Evolutionary conservation across 2,113 vertebrate genomes (phyloP), one percentile per base, ranked within the genome.

Genomic region (Elephas maximus): DNA sequence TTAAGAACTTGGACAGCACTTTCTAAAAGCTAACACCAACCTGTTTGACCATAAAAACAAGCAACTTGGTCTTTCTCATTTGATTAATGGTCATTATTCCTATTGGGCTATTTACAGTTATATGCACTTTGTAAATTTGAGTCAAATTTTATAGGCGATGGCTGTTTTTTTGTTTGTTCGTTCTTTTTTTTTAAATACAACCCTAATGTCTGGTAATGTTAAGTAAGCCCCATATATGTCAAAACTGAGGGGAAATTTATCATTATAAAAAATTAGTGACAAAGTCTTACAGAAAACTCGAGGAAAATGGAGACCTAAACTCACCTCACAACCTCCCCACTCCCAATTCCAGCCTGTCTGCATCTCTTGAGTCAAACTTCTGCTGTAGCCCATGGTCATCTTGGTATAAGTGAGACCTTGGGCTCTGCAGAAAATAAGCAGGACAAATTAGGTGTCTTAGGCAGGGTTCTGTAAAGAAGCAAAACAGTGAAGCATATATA

Each of bases 21-120:
- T 88, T 73, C 84, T 81, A 37, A 93, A 93, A 62, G 33, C 30
- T 44, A 62, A 60, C 26, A 41, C 30, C 84, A 93, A 81, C 51
- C 0, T 30, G 30, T 87, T 45, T 88, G 30, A 48, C 33, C 23
- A 48, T 8, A 62, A 62, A 88, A 93, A 26, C 37, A 93, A 93
- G 44, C 7, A 53, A 74, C 17, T 79, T 80, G 51, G 30, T 80
- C 9, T 73, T 88, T 81, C 65, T 93, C 17, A 37, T 62, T 69
- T 80, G 24, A 67, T 67, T 78, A 73, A 37, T 26, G 30, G 30
- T 88, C 30, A 80, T 37, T 73, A 71, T 62, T 48, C 11, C 15
- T 73, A 48, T 45, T 45, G 69, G 51, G 5, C 73, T 86, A 53
- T 57, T 77, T 44, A 93, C 26, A 44, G 1, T 41, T 67, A 78